These are phyloP conservation scores for Montifringilla adamsi DNA, from an alignment of 2,113 vertebrate genomes.

Conservation along the genomic window DNA sequence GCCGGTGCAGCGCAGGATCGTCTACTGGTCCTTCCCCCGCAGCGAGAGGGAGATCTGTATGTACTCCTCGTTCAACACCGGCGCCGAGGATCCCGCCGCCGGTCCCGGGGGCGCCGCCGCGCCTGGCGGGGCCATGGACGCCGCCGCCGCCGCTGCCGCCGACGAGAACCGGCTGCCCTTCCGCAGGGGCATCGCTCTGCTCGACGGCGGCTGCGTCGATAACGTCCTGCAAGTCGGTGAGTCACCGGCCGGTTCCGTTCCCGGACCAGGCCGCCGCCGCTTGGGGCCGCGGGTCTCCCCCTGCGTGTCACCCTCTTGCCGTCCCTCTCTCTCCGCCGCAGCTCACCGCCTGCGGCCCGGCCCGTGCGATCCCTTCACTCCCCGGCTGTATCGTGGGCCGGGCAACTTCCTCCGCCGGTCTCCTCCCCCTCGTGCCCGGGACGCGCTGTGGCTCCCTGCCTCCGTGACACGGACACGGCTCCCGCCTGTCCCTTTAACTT, in stretches of 20 bases:
- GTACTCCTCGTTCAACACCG: slow-evolving; percentile 93
- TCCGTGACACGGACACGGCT: not conserved
- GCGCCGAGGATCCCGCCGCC: slow-evolving; percentile 76
- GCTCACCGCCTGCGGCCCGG: not conserved
- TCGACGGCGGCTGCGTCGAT: slow-evolving; percentile 93
- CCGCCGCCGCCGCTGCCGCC: not conserved
- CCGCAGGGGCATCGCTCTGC: slow-evolving; percentile 88
- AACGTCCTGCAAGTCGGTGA: slow-evolving; percentile 97
- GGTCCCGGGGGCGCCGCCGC: slow-evolving; percentile 52
- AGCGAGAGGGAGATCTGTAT: slow-evolving; percentile 95
- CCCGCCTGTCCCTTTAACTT: not conserved
- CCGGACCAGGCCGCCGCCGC: not conserved
- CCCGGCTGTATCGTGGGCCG: not conserved
- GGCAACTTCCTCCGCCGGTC: not conserved
- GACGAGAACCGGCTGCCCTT: slow-evolving; percentile 89
- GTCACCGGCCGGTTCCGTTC: slow-evolving; percentile 58
- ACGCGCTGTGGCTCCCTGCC: not conserved
- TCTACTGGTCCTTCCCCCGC: slow-evolving; percentile 96
- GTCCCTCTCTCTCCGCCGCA: not conserved
- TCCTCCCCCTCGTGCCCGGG: not conserved
- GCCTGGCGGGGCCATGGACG: not conserved
- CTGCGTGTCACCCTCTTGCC: not conserved
- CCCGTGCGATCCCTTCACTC: not conserved
- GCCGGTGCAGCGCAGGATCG: slow-evolving; percentile 93
- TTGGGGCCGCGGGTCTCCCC: not conserved